Evolutionary conservation across 2,888 invertebrate genomes (phyloP).

Genomic region (Copidosoma aretas): DNA sequence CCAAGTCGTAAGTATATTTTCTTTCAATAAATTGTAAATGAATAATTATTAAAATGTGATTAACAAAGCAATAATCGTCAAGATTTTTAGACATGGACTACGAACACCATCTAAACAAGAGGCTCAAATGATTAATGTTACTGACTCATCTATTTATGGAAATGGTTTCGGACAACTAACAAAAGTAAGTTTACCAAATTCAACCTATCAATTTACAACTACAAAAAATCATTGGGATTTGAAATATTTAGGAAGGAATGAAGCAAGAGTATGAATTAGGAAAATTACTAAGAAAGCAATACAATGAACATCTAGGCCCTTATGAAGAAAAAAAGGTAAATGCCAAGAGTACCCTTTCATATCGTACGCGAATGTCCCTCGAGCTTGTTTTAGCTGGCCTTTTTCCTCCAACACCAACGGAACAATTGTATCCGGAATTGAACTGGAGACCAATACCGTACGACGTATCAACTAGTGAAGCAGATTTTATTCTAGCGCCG

Average conservation of each 20-base stretch:
- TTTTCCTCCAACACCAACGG: conserved; percentile 67
- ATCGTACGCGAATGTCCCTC: conserved; percentile 76
- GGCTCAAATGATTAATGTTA: neutral
- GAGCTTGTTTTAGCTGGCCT: conserved; percentile 71
- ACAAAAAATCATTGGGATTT: too few species aligned
- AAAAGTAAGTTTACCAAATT: conserved; percentile 4
- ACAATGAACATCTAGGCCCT: conserved; percentile 62
- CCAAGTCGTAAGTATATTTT: conserved; percentile 16
- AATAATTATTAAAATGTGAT: too few species aligned
- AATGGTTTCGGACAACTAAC: conserved; percentile 10
- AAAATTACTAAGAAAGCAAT: conserved; percentile 61
- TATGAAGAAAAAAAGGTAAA: conserved; percentile 6
- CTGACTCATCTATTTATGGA: conserved; percentile 1
- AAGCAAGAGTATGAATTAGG: conserved; percentile 63
- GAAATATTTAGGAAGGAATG: conserved; percentile 63
- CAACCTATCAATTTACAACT: too few species aligned
- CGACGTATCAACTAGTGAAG: neutral
- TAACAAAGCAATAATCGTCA: neutral
- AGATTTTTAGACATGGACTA: conserved; percentile 25
- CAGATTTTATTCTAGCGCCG: neutral
- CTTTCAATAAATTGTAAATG: neutral
- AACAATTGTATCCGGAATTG: conserved; percentile 66
- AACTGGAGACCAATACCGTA: conserved; percentile 70
- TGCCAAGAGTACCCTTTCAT: conserved; percentile 66
- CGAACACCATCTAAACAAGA: neutral